These are phyloP conservation scores for Hiodon tergisus DNA, from an alignment of 2,113 vertebrate genomes.

Conservation along the genomic window DNA sequence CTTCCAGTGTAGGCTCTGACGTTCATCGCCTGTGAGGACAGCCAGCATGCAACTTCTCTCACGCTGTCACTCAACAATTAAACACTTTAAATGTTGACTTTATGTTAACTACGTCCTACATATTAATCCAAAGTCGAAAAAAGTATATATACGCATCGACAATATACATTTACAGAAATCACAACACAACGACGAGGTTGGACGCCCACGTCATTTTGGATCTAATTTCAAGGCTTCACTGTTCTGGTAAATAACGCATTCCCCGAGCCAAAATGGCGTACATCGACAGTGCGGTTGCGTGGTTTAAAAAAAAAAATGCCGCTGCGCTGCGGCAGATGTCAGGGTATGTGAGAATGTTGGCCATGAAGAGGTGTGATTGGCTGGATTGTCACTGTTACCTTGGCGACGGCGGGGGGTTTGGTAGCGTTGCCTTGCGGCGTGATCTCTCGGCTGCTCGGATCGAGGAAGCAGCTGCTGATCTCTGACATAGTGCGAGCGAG, in stretches of 20 bases:
- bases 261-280: constrained; percentile 44
- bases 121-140: neutral
- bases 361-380: constrained; percentile 52
- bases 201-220: no score
- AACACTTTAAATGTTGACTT: neutral
- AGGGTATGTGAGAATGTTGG: constrained; percentile 64
- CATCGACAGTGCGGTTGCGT: constrained; percentile 30
- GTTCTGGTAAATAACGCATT: neutral
- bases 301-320: constrained; percentile 34
- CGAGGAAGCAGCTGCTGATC: constrained; percentile 81
- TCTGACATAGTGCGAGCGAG: constrained; percentile 72
- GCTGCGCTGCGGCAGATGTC: constrained; percentile 71
- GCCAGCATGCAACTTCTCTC: neutral
- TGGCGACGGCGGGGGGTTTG: constrained; percentile 74
- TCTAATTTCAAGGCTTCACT: neutral
- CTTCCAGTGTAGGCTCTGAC: neutral
- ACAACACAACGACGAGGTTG: no score
- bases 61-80: neutral
- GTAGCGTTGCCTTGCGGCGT: constrained; percentile 72
- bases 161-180: no score
- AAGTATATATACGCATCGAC: no score
- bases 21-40: neutral
- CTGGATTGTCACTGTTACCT: constrained; percentile 77
- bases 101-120: neutral
- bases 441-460: constrained; percentile 76